Percentiles rank a stretch among this genome's conserved stretches.
phyloP scores from a whole-genome alignment of 2,888 invertebrate genomes.

The Drosophila birchii region DNA sequence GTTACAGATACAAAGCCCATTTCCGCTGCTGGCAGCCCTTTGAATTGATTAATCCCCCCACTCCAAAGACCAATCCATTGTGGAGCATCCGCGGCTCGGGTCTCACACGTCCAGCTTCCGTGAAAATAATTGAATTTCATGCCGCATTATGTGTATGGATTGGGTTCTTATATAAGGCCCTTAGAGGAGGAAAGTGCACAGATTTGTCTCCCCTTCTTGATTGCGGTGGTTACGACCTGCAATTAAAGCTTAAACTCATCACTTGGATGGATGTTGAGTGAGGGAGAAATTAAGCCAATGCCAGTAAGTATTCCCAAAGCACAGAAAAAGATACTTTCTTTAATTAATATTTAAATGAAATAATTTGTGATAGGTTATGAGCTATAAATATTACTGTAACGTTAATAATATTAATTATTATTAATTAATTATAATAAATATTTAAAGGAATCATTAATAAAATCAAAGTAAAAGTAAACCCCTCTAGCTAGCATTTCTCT shows the following conservation, averaged over 20 bases:
- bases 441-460: neutral
- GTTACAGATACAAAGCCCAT: constrained; percentile 49
- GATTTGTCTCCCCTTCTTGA: constrained; percentile 5
- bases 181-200: constrained; percentile 15
- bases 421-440: no score
- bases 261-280: constrained; percentile 33
- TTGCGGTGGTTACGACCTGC: constrained; percentile 8
- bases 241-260: constrained; percentile 34
- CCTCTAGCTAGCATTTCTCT: neutral
- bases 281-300: constrained; percentile 60
- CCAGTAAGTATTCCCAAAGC: constrained; percentile 36
- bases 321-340: neutral
- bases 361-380: neutral
- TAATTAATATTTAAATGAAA: no score
- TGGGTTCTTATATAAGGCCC: constrained; percentile 65
- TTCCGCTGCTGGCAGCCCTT: constrained; percentile 64
- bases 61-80: constrained; percentile 28
- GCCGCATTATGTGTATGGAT: constrained; percentile 49
- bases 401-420: no score
- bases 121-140: constrained; percentile 66
- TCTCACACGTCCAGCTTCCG: constrained; percentile 42
- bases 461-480: neutral
- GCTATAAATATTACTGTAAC: neutral
- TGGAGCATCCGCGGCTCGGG: constrained; percentile 29
- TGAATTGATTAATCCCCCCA: constrained; percentile 59